These are phyloP conservation scores for Drosophila atripex DNA, from an alignment of 2,888 invertebrate species.

Conservation along the genomic window DNA sequence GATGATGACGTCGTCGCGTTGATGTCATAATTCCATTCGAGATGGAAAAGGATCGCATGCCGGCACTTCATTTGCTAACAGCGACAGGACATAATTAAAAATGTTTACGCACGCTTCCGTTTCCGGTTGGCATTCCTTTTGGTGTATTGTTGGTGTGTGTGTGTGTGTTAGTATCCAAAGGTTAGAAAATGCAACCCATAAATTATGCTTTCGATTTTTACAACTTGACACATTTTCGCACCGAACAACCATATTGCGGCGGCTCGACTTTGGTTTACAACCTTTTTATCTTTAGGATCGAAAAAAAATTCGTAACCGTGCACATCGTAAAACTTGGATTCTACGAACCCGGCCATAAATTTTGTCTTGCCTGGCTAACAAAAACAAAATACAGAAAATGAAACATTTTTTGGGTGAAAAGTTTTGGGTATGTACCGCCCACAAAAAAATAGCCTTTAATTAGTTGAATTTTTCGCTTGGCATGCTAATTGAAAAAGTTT, in stretches of 20 bases:
- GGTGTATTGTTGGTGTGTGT: slow-evolving; percentile 26
- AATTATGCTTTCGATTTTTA: slow-evolving; percentile 53
- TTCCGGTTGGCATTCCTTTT: slow-evolving; percentile 47
- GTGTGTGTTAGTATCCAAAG: slow-evolving; percentile 31
- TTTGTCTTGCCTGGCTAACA: slow-evolving; percentile 5
- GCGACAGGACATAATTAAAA: slow-evolving; percentile 64
- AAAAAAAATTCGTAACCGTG: slow-evolving; percentile 15
- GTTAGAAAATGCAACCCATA: slow-evolving; percentile 20
- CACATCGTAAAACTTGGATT: slow-evolving; percentile 21
- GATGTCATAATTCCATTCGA: slow-evolving; percentile 64
- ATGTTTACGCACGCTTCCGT: slow-evolving; percentile 68
- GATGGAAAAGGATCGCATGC: slow-evolving; percentile 28
- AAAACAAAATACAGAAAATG: not conserved
- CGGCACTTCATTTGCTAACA: slow-evolving; percentile 31
- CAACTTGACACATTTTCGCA: slow-evolving; percentile 59
- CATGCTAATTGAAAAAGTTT: slow-evolving; percentile 54
- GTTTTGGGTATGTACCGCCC: slow-evolving; percentile 15
- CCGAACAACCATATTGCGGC: not conserved
- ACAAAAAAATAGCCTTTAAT: slow-evolving; percentile 39
- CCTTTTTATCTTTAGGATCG: slow-evolving; percentile 34
- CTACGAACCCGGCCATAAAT: slow-evolving; percentile 31
- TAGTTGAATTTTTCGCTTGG: slow-evolving; percentile 40
- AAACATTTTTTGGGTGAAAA: slow-evolving; percentile 34
- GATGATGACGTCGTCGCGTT: slow-evolving; percentile 57
- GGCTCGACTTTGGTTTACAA: slow-evolving; percentile 18